These are phyloP conservation scores for Edolisoma coerulescens DNA, from an alignment of 2,113 vertebrate genomes.

Conservation along the genomic window DNA sequence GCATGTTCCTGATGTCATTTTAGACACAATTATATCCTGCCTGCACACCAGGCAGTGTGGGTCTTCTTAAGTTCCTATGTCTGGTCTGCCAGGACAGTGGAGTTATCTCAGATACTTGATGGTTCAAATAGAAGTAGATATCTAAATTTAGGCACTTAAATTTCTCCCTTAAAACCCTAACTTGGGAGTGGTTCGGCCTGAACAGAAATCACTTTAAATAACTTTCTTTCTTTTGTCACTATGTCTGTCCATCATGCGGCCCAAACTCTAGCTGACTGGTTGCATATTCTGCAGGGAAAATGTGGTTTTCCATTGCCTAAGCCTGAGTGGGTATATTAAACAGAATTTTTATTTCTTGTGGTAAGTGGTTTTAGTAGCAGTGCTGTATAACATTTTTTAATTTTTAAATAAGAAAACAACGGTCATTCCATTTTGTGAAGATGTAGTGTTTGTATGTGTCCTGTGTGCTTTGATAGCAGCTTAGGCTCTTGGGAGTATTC, in stretches of 20 bases:
- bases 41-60: accelerated
- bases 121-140: background rate
- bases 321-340: background rate
- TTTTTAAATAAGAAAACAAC: background rate
- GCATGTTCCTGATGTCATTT: background rate
- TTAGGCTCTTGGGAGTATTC: background rate
- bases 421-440: background rate
- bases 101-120: background rate
- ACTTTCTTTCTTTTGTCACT: background rate
- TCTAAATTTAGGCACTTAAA: background rate
- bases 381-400: background rate
- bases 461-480: background rate
- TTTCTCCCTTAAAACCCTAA: background rate
- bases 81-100: background rate
- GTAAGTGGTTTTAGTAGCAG: background rate
- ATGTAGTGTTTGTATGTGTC: background rate
- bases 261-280: background rate
- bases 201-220: background rate
- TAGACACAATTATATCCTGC: background rate
- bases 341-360: background rate
- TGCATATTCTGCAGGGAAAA: background rate
- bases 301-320: background rate
- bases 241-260: background rate
- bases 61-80: background rate
- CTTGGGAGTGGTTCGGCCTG: background rate